Conservation (phyloP, 2,797 vertebrate genomes). For the Sebastolobus alascanus region DNA sequence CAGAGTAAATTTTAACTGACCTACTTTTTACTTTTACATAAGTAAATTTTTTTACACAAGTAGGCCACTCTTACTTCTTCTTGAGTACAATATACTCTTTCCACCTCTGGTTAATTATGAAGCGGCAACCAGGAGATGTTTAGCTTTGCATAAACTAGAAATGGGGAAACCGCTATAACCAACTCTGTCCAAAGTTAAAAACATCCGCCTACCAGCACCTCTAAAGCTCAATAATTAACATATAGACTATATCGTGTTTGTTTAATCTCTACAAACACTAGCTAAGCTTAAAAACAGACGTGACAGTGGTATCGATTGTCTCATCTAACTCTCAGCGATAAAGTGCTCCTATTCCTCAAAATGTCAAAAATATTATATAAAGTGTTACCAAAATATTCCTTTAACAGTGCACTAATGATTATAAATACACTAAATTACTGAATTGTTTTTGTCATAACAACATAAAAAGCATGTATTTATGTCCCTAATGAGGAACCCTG, state of each 20-base stretch:
- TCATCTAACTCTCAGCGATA: not conserved
- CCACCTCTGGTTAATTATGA: not conserved
- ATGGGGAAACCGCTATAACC: rapidly evolving
- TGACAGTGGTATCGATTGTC: not conserved
- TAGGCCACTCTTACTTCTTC: not conserved
- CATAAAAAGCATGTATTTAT: slow-evolving; percentile 17
- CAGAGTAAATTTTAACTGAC: rapidly evolving
- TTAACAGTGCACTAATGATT: not conserved
- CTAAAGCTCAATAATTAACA: not conserved
- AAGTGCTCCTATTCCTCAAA: not conserved
- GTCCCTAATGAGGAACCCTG: not conserved
- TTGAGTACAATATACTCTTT: not conserved
- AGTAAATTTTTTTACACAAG: too few relatives aligned
- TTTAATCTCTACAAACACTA: not conserved
- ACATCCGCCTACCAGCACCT: not conserved
- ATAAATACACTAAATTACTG: not conserved
- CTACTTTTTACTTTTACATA: too few relatives aligned
- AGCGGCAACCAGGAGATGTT: not conserved
- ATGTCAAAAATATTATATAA: not conserved
- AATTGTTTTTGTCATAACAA: not conserved
- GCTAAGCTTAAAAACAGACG: not conserved
- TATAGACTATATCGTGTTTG: not conserved
- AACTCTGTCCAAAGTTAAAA: not conserved
- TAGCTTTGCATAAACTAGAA: not conserved
- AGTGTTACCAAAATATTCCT: not conserved